A percentile compares a stretch with the other conserved stretches of the same genome.
phyloP scores from a whole-genome alignment of 2,797 vertebrate genomes.

The Malurus leucopterus region DNA sequence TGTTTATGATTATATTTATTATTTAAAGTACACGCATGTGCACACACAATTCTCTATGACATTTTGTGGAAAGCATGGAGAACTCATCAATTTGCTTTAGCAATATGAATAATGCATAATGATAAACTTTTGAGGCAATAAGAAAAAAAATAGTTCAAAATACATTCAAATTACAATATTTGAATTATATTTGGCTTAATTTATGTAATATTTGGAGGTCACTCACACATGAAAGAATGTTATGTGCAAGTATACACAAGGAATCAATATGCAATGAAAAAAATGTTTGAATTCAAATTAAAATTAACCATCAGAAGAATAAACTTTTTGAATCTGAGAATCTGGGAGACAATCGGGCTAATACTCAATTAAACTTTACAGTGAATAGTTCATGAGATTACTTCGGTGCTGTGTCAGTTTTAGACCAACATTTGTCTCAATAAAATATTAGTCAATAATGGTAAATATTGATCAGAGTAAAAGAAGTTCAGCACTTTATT shows the following conservation, averaged over 20 bases:
- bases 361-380: background rate
- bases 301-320: background rate
- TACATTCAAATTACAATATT: background rate
- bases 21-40: background rate
- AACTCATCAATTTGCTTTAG: background rate
- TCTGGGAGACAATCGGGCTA: background rate
- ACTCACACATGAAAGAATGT: background rate
- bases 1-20: background rate
- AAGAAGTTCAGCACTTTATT: background rate
- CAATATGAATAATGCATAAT: background rate
- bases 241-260: background rate
- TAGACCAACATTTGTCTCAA: background rate
- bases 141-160: background rate
- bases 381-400: background rate
- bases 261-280: background rate
- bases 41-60: background rate
- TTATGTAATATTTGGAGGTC: background rate
- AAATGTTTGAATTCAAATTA: background rate
- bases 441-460: background rate
- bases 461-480: background rate
- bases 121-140: background rate
- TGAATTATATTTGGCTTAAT: background rate
- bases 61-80: background rate
- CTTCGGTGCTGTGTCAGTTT: background rate
- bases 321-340: background rate